Conservation (phyloP, 2,113 vertebrate species). For the Xiphorhynchus elegans region DNA sequence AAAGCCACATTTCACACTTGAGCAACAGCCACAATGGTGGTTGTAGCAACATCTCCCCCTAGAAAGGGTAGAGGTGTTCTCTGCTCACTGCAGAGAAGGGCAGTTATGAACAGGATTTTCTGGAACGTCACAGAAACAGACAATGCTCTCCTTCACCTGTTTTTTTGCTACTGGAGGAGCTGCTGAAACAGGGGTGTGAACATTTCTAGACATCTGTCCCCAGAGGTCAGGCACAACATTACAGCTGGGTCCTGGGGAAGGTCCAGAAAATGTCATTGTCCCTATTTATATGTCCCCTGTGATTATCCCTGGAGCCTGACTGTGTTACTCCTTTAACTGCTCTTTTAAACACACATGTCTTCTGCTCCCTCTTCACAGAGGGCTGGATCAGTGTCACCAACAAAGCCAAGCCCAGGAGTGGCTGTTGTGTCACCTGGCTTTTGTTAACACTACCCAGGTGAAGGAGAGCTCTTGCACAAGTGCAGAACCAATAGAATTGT, state of each 20-base stretch:
- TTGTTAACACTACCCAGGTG: neutral
- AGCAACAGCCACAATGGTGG: neutral
- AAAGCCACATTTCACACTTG: neutral
- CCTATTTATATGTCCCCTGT: conserved; percentile 2
- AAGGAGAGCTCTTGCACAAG: neutral
- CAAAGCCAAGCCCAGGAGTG: neutral
- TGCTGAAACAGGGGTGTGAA: neutral
- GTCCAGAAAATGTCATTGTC: conserved; percentile 10
- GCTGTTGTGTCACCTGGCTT: neutral
- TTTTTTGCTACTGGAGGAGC: neutral
- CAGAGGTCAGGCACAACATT: conserved; percentile 3
- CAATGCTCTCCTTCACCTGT: neutral
- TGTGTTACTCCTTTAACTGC: neutral
- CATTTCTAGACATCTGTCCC: neutral
- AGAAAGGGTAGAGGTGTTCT: neutral
- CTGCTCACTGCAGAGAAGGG: neutral
- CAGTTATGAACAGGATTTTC: neutral
- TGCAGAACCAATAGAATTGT: neutral
- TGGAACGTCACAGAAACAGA: neutral
- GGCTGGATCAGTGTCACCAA: neutral
- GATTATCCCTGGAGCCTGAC: neutral
- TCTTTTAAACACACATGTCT: neutral
- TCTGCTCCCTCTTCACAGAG: neutral
- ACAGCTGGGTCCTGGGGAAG: neutral
- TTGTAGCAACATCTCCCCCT: rapidly evolving